Percentiles rank a stretch among this genome's conserved stretches.
Conservation (phyloP, 2,113 vertebrate species). For the Australoheros scitulus region DNA sequence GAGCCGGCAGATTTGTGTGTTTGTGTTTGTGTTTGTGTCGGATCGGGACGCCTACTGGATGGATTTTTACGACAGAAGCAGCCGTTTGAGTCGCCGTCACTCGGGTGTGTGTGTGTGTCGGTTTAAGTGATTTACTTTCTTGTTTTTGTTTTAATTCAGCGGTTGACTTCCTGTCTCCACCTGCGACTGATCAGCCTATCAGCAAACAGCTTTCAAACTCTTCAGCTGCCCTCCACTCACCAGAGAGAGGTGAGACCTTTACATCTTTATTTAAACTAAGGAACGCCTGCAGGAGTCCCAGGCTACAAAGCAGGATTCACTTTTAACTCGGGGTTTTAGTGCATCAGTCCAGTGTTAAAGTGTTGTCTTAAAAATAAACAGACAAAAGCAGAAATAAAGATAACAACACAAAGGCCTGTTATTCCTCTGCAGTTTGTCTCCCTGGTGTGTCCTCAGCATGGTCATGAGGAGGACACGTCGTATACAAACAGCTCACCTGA, state of each 20-base stretch:
- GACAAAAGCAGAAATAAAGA: too few species aligned
- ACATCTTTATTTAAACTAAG: not conserved
- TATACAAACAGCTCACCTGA: not conserved
- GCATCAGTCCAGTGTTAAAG: too few species aligned
- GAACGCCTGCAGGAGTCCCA: not conserved
- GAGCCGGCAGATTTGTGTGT: slow-evolving; percentile 25
- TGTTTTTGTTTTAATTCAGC: slow-evolving; percentile 25
- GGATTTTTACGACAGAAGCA: not conserved
- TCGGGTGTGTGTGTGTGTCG: not conserved
- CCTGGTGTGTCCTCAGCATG: too few species aligned
- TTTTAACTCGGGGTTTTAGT: accelerated
- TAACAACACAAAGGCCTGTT: too few species aligned
- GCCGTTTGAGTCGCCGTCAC: not conserved
- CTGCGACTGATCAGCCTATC: slow-evolving; percentile 53
- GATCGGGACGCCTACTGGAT: not conserved
- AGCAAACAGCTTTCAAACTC: slow-evolving; percentile 77
- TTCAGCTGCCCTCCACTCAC: slow-evolving; percentile 62
- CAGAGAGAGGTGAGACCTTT: slow-evolving; percentile 63
- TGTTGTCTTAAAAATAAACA: too few species aligned
- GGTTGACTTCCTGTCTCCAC: slow-evolving; percentile 70
- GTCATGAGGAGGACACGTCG: accelerated
- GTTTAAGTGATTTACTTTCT: not conserved
- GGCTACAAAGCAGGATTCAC: not conserved
- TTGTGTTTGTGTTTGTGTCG: not conserved
- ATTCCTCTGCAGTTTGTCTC: too few species aligned